Base-by-base conservation (phyloP, 2,888 invertebrate genomes). In the Zaprionus obscuricornis region DNA sequence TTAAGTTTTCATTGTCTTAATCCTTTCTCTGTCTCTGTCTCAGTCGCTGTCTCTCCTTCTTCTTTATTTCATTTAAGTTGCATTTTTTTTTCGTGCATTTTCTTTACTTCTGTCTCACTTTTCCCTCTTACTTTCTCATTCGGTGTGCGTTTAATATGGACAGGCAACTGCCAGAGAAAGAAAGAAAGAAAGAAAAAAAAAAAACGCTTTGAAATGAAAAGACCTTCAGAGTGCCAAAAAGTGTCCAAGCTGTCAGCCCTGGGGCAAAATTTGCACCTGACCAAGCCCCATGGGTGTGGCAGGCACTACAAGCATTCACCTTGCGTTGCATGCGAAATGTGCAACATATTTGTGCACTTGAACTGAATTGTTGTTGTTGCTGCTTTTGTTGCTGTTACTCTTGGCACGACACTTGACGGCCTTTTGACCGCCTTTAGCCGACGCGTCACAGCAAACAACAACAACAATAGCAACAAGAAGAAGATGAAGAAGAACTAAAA, bases 291-390 rank as follows among this genome's bases (percentile, higher is more conserved):
- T 20, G 7, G 42, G 40, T n/a, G n/a, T n/a, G n/a, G n/a, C n/a
- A n/a, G n/a, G 17, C 18, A 31, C 26, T 22, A n/a, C 43, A 57
- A 51, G 29, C 22, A 45, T 54, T 68, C 59, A 65, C 70, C 65
- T 68, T 65, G 69, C 47, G 33, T 50, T 74, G 74, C 77, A 83
- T 79, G 59, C 62, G 65, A 74, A 79, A 79, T 79, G 79, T 66
- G 72, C 77, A 77, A 72, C 77, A 77, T 68, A 74, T 82, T 72
- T 66, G 64, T 70, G 75, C 74, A 79, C 81, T 74, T 81, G 72
- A 74, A 62, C 74, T 66, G 66, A 59, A 72, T 67, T 65, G 27
- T 59, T 55, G 47, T 49, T 33, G 34, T 54, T 67, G 52, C 55
- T 64, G 45, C 34, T 42, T 45, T 45, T 47, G 52, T 26, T 50